These are phyloP conservation scores for Corticium candelabrum DNA, from an alignment of 37 sponge, comb jelly and placozoan genomes.

Conservation along the genomic window DNA sequence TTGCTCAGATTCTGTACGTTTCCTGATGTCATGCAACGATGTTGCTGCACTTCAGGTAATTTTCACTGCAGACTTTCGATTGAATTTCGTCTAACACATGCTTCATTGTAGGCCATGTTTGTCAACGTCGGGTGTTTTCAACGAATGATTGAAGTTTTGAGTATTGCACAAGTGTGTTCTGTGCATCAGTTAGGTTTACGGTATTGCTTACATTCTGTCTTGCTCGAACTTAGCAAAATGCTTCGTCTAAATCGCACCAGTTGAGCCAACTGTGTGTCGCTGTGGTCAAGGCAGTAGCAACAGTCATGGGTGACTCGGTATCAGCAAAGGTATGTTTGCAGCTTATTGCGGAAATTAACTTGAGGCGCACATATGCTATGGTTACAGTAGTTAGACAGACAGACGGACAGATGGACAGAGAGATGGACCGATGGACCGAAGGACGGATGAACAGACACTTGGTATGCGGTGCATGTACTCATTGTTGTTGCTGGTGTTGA, in stretches of 20 bases:
- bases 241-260: too few species aligned
- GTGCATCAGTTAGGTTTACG: neutral
- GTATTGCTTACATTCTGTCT: neutral
- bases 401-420: too few species aligned
- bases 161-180: neutral
- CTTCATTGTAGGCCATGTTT: too few species aligned
- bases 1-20: neutral
- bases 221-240: neutral
- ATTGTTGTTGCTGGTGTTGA: too few species aligned
- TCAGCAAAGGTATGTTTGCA: slow-evolving; percentile 1
- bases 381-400: too few species aligned
- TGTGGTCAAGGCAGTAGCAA: slow-evolving; percentile 21
- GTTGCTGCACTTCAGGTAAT: slow-evolving; percentile 19
- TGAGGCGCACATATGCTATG: too few species aligned
- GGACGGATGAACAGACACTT: too few species aligned
- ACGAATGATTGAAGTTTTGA: slow-evolving; percentile 39
- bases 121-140: slow-evolving; percentile 57
- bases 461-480: too few species aligned
- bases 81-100: too few species aligned
- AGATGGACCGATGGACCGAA: too few species aligned
- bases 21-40: neutral
- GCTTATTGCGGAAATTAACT: too few species aligned
- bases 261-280: neutral
- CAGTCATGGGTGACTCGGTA: slow-evolving; percentile 15
- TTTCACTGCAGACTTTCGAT: too few species aligned